Percentiles rank a stretch among this genome's conserved stretches.
Evolutionary conservation across 2,113 vertebrate species (phyloP).

Genomic region (Galeopterus variegatus): DNA sequence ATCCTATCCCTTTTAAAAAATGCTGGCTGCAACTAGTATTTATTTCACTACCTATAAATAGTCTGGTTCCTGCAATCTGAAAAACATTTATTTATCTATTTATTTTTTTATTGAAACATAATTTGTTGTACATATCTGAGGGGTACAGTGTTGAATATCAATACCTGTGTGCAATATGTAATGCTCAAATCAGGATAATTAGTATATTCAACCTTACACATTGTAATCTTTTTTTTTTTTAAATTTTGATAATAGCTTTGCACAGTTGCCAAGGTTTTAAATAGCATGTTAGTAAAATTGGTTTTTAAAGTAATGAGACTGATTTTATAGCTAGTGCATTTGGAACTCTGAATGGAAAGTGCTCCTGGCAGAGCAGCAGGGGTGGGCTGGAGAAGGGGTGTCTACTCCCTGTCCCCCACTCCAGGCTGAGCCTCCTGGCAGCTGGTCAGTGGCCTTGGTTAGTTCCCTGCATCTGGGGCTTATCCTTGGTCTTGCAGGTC

Average conservation of each 20-base stretch:
- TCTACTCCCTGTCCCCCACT: neutral
- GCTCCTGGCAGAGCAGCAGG: constrained; percentile 1
- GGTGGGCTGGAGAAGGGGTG: neutral
- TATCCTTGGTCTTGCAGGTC: neutral
- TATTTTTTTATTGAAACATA: too few species aligned
- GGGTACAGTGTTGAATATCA: too few species aligned
- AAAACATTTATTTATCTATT: constrained; percentile 48
- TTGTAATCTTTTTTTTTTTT: too few species aligned
- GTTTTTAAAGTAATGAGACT: neutral
- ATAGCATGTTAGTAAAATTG: neutral
- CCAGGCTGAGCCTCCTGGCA: neutral
- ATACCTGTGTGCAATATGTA: too few species aligned
- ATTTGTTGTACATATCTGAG: too few species aligned
- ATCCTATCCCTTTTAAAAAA: neutral
- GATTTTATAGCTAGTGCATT: constrained; percentile 13
- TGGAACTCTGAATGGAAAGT: constrained; percentile 41
- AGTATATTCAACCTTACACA: too few species aligned
- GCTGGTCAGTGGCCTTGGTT: neutral
- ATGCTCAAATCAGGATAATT: too few species aligned
- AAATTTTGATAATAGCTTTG: constrained; percentile 7
- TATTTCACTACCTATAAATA: constrained; percentile 29
- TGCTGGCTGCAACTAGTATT: neutral
- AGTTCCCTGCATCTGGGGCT: neutral
- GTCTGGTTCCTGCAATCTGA: constrained; percentile 41
- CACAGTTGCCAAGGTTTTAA: constrained; percentile 52